phyloP scores from a whole-genome alignment of 64 coral and sea anemone species.

The Pocillopora verrucosa region DNA sequence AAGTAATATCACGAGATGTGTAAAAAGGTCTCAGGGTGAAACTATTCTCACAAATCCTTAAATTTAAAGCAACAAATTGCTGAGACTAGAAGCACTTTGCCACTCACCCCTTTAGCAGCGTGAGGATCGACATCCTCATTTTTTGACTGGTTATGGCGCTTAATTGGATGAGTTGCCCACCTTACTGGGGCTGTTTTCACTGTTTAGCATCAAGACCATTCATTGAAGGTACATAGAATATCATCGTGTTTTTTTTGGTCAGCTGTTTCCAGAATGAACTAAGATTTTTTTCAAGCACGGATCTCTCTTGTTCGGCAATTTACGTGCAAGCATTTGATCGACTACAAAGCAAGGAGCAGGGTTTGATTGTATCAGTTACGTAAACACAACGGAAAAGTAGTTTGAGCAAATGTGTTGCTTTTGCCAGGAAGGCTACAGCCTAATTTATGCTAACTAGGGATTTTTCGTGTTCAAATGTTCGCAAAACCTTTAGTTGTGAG shows the following conservation, averaged over 20 bases:
- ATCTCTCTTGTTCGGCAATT: too few relatives aligned
- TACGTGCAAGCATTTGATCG: too few relatives aligned
- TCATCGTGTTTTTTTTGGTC: not conserved
- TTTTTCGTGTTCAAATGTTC: too few relatives aligned
- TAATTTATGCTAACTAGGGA: too few relatives aligned
- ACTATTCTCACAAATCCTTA: not conserved
- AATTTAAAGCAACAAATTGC: not conserved
- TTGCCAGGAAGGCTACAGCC: too few relatives aligned
- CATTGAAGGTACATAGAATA: not conserved
- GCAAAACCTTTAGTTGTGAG: too few relatives aligned
- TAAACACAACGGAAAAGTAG: too few relatives aligned
- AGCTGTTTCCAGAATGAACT: too few relatives aligned
- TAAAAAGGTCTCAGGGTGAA: not conserved
- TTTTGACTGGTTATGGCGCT: not conserved
- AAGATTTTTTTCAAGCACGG: too few relatives aligned
- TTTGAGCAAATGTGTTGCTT: too few relatives aligned
- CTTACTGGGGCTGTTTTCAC: slow-evolving; percentile 20
- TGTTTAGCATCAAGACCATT: not conserved
- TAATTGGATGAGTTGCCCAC: not conserved
- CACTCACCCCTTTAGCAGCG: not conserved
- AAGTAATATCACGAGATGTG: not conserved
- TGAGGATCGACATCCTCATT: not conserved
- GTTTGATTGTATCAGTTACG: too few relatives aligned
- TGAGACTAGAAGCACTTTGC: not conserved
- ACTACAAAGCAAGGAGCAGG: too few relatives aligned